phyloP scores from a whole-genome alignment of 2,797 vertebrate genomes.

The Cyclopterus lumpus region DNA sequence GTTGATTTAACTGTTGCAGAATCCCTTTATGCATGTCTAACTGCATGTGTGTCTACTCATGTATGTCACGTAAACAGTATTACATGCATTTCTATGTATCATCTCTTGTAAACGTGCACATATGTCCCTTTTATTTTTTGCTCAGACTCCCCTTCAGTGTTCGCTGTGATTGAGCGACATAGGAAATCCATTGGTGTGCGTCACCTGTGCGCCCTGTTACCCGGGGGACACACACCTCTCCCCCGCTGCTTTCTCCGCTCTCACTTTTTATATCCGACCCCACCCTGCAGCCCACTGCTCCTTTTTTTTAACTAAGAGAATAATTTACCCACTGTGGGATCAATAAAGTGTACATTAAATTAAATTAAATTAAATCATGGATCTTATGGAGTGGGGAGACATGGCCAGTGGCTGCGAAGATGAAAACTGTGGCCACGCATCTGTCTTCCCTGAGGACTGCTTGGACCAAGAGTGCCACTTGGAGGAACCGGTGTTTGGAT shows the following conservation, averaged over 20 bases:
- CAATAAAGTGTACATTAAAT: no score
- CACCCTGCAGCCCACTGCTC: background rate
- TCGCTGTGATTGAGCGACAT: conserved; percentile 44
- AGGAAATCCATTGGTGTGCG: conserved; percentile 74
- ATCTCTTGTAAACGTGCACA: background rate
- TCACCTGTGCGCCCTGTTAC: conserved; percentile 60
- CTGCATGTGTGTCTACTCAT: background rate
- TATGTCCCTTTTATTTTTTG: background rate
- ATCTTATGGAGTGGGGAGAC: conserved; percentile 39
- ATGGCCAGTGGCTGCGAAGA: conserved; percentile 58
- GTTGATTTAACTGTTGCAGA: background rate
- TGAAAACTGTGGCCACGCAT: conserved; percentile 54
- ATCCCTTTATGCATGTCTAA: background rate
- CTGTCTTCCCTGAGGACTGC: conserved; percentile 53
- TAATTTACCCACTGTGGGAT: no score
- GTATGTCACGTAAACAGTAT: background rate
- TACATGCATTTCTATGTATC: background rate
- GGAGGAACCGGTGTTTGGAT: conserved; percentile 69
- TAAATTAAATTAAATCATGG: conserved; percentile 38
- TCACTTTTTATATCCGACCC: conserved; percentile 1
- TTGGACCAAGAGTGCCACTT: conserved; percentile 48
- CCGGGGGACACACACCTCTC: conserved; percentile 36
- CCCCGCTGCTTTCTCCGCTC: background rate
- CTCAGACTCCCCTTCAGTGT: background rate
- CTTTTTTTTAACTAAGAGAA: no score